These are phyloP conservation scores for Platalea minor DNA, from an alignment of 2,797 vertebrate genomes.

Conservation along the genomic window DNA sequence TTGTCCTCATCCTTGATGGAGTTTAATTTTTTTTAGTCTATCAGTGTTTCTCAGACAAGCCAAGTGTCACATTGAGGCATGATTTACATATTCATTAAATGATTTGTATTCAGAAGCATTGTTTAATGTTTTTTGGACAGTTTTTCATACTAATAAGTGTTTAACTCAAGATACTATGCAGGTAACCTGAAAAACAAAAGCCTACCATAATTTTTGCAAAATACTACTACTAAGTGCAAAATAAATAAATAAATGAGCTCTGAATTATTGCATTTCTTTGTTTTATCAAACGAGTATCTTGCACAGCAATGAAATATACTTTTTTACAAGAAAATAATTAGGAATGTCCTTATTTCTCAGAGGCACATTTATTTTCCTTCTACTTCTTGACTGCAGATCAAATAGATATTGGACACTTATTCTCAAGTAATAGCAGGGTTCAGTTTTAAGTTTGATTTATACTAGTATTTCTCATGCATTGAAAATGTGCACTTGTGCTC, in stretches of 20 bases:
- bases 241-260: background rate
- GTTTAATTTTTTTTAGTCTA: background rate
- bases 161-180: background rate
- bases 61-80: constrained; percentile 40
- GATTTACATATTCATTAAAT: constrained; percentile 21
- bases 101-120: background rate
- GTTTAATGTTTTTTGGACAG: constrained; percentile 5
- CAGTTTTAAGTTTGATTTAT: background rate
- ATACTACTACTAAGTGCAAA: background rate
- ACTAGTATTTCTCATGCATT: background rate
- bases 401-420: background rate
- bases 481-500: background rate
- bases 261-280: background rate
- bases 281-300: background rate
- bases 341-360: background rate
- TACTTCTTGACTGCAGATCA: background rate
- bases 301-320: background rate
- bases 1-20: background rate
- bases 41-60: constrained; percentile 19
- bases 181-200: background rate
- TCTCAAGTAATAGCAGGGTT: background rate
- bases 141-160: background rate
- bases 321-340: background rate
- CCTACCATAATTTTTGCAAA: background rate
- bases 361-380: background rate